These are phyloP conservation scores for Nudaria mundana DNA, from an alignment of 2,888 invertebrate genomes.

Conservation along the genomic window DNA sequence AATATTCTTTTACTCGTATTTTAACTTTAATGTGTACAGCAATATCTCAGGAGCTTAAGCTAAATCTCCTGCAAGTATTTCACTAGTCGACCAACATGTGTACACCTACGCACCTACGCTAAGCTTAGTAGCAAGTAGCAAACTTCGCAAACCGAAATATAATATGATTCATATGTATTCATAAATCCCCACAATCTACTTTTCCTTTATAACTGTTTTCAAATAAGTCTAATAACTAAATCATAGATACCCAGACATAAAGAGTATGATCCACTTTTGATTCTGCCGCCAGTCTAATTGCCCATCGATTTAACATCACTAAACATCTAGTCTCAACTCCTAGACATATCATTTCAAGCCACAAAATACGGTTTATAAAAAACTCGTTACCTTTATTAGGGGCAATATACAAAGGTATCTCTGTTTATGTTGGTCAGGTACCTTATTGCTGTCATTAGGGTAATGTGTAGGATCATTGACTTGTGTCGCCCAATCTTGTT, in stretches of 20 bases:
- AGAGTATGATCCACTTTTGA: slow-evolving; percentile 1
- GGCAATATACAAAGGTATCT: slow-evolving; percentile 68
- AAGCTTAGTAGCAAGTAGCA: no score
- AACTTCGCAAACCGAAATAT: no score
- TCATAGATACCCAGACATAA: slow-evolving; percentile 9
- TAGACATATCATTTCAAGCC: slow-evolving; percentile 56
- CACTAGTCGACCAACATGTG: no score
- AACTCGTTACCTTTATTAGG: slow-evolving; percentile 71
- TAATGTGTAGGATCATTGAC: slow-evolving; percentile 49
- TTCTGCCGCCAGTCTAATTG: slow-evolving; percentile 11
- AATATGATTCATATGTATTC: no score
- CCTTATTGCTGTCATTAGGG: slow-evolving; percentile 63
- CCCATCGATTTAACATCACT: slow-evolving; percentile 31
- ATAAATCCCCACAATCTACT: no score
- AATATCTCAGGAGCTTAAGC: no score
- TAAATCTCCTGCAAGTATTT: no score
- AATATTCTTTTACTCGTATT: no score
- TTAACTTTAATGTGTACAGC: no score
- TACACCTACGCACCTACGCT: no score
- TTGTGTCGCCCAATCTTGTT: slow-evolving; percentile 47
- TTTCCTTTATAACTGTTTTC: not conserved
- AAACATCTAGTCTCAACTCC: slow-evolving; percentile 32
- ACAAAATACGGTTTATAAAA: slow-evolving; percentile 50
- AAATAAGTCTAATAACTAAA: slow-evolving; percentile 3
- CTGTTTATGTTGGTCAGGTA: slow-evolving; percentile 39